Base-by-base conservation (phyloP, 2,888 invertebrate genomes). In the Tuberolachnus salignus region DNA sequence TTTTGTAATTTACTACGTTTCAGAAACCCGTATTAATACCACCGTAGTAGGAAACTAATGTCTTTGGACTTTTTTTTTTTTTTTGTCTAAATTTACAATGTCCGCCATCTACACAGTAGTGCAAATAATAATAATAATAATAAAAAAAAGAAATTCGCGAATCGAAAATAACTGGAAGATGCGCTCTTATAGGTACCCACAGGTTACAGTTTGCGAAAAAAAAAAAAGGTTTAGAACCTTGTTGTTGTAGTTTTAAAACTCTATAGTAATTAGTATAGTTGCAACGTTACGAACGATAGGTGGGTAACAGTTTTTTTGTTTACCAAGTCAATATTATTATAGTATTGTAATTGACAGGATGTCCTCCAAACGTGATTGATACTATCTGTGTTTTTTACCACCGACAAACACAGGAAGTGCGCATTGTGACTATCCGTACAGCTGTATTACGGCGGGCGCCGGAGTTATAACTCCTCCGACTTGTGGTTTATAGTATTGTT, bases 291-390 rank as follows among this genome's bases (percentile, higher is more conserved):
- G 1, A 59, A 23, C 46, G 46, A 19, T 61, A 61, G 46, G 1
- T 59, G 26, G n/a, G n/a, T n/a, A n/a, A n/a, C n/a, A n/a, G n/a
- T n/a, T n/a, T n/a, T 26, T 26, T 21, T 66, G 67, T 73, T 73
- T 67, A 63, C 34, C 19, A 59, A 67, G 67, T 67, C 59, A 42
- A 21, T 73, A 34, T 34, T 34, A 34, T 34, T 34, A 49, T 16
- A 34, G 67, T 59, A 75, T 67, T 66, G 67, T 78, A 78, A 78
- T 78, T 78, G 78, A 69, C 69, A 78, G 78, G 78, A 78, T 78
- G 78, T 78, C 78, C 78, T 78, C 67, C 57, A 69, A 78, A 69
- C 42, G 67, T 61, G 69, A 78, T 78, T 69, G 78, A 78, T 78
- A 69, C 69, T 78, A 78, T 78, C 75, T 51, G 67, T 67, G 49